Evolutionary conservation across 2,888 invertebrate genomes (phyloP), one percentile per base, ranked within the genome.

Genomic region (Eremobia ochroleuca): DNA sequence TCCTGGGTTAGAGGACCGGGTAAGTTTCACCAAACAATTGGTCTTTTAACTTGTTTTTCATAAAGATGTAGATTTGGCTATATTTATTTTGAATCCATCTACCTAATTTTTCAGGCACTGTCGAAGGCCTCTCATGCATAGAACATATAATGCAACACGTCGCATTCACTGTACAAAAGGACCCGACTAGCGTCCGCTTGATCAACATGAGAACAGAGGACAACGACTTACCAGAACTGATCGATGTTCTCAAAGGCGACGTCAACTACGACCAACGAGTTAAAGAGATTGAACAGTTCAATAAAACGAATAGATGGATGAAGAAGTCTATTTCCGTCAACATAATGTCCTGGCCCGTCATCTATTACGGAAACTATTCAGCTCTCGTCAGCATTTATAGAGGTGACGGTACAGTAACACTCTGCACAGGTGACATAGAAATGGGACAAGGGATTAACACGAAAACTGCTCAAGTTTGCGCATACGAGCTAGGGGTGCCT

Each of bases 361-460:
- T 90, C 18, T 96, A 94, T 77, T 97, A 93, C 70, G 97, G 97
- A 0, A 97, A 97, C 66, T 98, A 97, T 86, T 96, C 97, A 59
- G 97, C 97, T 0, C 92, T 97, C 80, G 97, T 98, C 2, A 97
- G 97, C 0, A 97, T 98, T 80, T 98, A 97, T 89, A 97, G 97
- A 77, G 96, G 97, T 0, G 98, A 98, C 92, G 98, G 97, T 0
- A 97, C 97, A 1, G 98, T 98, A 0, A 97, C 97, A 0, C 95
- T 98, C 0, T 95, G 97, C 0, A 98, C 98, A 75, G 98, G 98
- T 5, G 98, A 98, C 0, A 95, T 98, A 65, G 98, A 98, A 94
- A 97, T 98, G 95, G 98, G 98, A 0, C 98, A 98, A 96, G 98
- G 98, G 0, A 96, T 98, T 55, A 98, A 98, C 85, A 98, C 98